A percentile compares a stretch with the other conserved stretches of the same genome.
Conservation (phyloP, 2,888 invertebrate genomes). For the Agriotes lineatus region DNA sequence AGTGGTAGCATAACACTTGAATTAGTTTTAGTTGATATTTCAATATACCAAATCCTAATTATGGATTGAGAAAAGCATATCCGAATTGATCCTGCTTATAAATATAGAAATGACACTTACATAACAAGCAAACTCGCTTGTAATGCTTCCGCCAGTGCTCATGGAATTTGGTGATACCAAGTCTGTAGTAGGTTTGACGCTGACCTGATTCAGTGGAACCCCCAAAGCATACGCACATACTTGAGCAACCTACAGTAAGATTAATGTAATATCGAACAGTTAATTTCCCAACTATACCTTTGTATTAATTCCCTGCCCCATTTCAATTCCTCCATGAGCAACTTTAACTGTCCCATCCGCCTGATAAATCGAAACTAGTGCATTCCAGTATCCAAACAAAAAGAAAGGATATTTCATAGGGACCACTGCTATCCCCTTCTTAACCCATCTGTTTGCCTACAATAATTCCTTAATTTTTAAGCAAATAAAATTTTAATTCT, state of each 20-base stretch:
- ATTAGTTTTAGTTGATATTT: no score
- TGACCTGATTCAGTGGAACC: slow-evolving; percentile 75
- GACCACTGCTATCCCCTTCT: slow-evolving; percentile 77
- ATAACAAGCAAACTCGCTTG: slow-evolving; percentile 76
- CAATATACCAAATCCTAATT: no score
- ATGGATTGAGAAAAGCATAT: no score
- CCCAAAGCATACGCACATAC: slow-evolving; percentile 80
- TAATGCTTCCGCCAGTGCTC: slow-evolving; percentile 79
- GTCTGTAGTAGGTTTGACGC: slow-evolving; percentile 75
- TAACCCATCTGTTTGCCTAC: slow-evolving; percentile 83
- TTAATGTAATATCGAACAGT: not conserved
- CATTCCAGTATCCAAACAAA: slow-evolving; percentile 69
- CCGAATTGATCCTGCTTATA: no score
- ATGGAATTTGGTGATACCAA: slow-evolving; percentile 74
- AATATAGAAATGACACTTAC: no score
- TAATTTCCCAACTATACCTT: slow-evolving; percentile 68
- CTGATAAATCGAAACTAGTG: slow-evolving; percentile 77
- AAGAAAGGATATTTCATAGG: slow-evolving; percentile 77
- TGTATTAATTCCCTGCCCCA: slow-evolving; percentile 87
- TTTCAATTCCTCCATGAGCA: slow-evolving; percentile 79
- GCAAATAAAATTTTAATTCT: no score
- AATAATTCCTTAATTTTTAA: not conserved
- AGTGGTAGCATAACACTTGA: no score
- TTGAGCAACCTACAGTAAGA: slow-evolving; percentile 72
- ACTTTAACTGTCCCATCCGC: slow-evolving; percentile 80